Percentiles rank a stretch among this genome's conserved stretches.
Evolutionary conservation across 2,113 vertebrate genomes (phyloP).

Genomic region (Murina feae): DNA sequence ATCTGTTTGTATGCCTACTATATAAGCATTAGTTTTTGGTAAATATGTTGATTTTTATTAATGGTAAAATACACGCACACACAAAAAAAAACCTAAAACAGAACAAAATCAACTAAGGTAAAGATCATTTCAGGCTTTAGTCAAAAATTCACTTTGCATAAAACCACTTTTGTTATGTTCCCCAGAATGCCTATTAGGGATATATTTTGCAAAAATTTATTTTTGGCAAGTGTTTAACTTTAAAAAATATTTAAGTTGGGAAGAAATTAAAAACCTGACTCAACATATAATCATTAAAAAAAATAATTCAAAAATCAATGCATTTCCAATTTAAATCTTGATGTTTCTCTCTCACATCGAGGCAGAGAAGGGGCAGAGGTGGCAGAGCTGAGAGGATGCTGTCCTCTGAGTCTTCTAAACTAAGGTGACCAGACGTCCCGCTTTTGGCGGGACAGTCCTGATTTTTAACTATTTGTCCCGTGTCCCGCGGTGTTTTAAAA

Average conservation of each 20-base stretch:
- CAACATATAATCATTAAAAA: not conserved
- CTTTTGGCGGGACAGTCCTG: too few relatives aligned
- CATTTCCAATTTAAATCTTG: not conserved
- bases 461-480: too few relatives aligned
- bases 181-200: not conserved
- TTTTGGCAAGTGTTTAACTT: slow-evolving; percentile 7
- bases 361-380: not conserved
- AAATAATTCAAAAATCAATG: not conserved
- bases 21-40: not conserved
- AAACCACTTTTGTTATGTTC: not conserved
- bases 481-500: too few relatives aligned
- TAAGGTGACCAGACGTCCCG: too few relatives aligned
- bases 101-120: not conserved
- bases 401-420: not conserved
- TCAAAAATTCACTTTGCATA: not conserved
- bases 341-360: not conserved
- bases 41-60: not conserved
- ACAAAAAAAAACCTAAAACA: not conserved
- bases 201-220: slow-evolving; percentile 17
- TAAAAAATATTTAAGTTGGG: not conserved
- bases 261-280: not conserved
- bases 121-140: not conserved
- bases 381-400: not conserved
- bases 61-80: not conserved
- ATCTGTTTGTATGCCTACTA: not conserved